Percentiles rank a stretch among this genome's conserved stretches.
These are phyloP conservation scores for Takifugu rubripes DNA, from an alignment of 2,797 vertebrate species.

Conservation along the genomic window DNA sequence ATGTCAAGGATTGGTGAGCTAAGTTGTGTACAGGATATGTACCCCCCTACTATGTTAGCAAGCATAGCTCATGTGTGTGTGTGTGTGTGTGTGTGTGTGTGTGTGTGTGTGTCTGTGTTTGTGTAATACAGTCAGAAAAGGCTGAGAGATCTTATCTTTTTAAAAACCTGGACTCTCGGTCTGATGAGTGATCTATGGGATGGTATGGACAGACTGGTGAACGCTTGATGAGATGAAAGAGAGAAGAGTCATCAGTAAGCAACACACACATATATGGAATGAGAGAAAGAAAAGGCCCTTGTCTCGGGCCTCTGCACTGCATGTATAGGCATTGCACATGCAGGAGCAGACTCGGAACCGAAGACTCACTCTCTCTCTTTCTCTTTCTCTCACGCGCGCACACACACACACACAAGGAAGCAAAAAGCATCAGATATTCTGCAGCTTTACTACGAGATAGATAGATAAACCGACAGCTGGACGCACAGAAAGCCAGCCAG, in stretches of 20 bases:
- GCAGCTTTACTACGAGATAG: not conserved
- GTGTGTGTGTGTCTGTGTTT: slow-evolving; percentile 17
- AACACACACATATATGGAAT: slow-evolving; percentile 5
- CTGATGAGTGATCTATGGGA: slow-evolving; percentile 58
- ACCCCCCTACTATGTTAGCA: slow-evolving; percentile 51
- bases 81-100: slow-evolving; percentile 3
- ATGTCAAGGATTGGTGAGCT: slow-evolving; percentile 28
- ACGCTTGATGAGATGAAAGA: slow-evolving; percentile 72
- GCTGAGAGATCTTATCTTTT: slow-evolving; percentile 61
- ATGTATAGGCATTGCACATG: slow-evolving; percentile 17
- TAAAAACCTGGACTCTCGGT: slow-evolving; percentile 47
- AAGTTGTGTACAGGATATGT: slow-evolving; percentile 45
- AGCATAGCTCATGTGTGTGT: slow-evolving; percentile 33
- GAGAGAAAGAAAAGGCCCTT: slow-evolving; percentile 24
- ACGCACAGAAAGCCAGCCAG: no score
- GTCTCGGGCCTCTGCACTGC: slow-evolving; percentile 33
- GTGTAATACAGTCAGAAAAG: slow-evolving; percentile 29
- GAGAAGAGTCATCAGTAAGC: slow-evolving; percentile 55
- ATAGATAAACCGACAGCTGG: not conserved
- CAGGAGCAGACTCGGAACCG: slow-evolving; percentile 28
- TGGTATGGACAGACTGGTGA: slow-evolving; percentile 65
- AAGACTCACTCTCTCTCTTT: slow-evolving; percentile 17
- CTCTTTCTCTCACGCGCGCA: slow-evolving; percentile 15
- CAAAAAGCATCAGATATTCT: slow-evolving; percentile 32
- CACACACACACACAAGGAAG: slow-evolving; percentile 24